Evolutionary conservation across 1,140 invertebrate genomes (phyloP), one percentile per base, ranked within the genome.

Genomic region (Eriocheir sinensis): DNA sequence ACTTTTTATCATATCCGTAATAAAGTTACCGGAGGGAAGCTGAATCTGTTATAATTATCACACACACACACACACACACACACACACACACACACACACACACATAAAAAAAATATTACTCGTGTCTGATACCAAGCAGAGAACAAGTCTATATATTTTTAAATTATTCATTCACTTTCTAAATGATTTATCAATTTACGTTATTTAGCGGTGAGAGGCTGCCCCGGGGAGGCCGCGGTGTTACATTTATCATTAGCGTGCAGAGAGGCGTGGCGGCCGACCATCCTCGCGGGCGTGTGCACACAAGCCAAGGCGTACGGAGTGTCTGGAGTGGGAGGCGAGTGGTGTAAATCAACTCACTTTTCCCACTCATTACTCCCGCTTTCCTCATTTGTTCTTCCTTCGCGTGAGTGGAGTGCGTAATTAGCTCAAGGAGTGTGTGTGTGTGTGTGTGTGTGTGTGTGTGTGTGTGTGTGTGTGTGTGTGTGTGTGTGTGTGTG

Each of bases 391-490:
- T 72, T 72, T 72, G 60, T 72, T 72, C 21, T 72, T 72, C 60
- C 60, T n/a, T 72, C 60, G 60, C 60, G 4, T n/a, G 60, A 72
- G 60, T 72, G 60, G 60, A 72, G 60, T 72, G 60, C n/a, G 60
- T 72, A 72, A 72, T 72, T 72, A 72, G 17, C 60, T 72, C 60
- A 72, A 72, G 60, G 60, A 72, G 21, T 72, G 60, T 72, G 60
- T n/a, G 60, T 72, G 60, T 72, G 60, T n/a, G 60, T 72, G 60
- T 72, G 60, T n/a, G 60, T 72, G 60, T 72, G 60, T n/a, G 60
- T 72, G 60, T 72, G 60, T 72, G 60, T 72, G 60, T 72, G 60
- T 72, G 60, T 72, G 60, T 72, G 60, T 72, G 60, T 72, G 60
- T 72, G 60, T 72, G 60, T 72, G 60, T 72, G 60, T 72, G 60